phyloP scores from a whole-genome alignment of 2,888 invertebrate genomes.

The Cosmia trapezina region DNA sequence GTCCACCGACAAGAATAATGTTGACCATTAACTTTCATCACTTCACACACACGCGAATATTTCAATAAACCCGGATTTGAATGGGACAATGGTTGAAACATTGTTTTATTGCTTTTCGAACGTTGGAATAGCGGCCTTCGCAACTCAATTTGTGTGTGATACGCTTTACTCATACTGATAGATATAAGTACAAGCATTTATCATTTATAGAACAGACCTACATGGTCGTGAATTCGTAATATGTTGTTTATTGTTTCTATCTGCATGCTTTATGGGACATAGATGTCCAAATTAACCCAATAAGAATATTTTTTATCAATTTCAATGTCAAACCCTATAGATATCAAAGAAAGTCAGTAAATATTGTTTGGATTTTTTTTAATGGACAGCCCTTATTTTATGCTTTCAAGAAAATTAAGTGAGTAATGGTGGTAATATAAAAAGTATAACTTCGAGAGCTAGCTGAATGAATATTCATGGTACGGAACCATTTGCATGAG shows the following conservation, averaged over 20 bases:
- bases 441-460: slow-evolving; percentile 69
- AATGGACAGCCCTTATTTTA: slow-evolving; percentile 3
- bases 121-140: slow-evolving; percentile 39
- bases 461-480: slow-evolving; percentile 82
- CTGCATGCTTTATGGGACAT: slow-evolving; percentile 31
- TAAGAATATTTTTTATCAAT: not conserved
- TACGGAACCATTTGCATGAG: slow-evolving; percentile 81
- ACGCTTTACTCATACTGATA: slow-evolving; percentile 54
- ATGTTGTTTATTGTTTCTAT: slow-evolving; percentile 49
- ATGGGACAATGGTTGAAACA: slow-evolving; percentile 58
- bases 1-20: slow-evolving; percentile 58
- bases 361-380: not conserved
- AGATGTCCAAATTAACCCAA: slow-evolving; percentile 26
- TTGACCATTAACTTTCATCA: slow-evolving; percentile 65
- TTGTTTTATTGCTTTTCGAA: slow-evolving; percentile 56
- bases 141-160: slow-evolving; percentile 56
- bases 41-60: slow-evolving; percentile 64
- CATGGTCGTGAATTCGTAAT: slow-evolving; percentile 55
- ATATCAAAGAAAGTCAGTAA: not conserved
- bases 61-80: slow-evolving; percentile 62
- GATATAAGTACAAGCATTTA: slow-evolving; percentile 43
- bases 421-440: slow-evolving; percentile 50
- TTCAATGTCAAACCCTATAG: not conserved
- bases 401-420: slow-evolving; percentile 41
- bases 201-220: slow-evolving; percentile 63